A percentile compares a stretch with the other conserved stretches of the same genome.
These are phyloP conservation scores for Andricus quercusramuli DNA, from an alignment of 2,888 invertebrate species.

Conservation along the genomic window DNA sequence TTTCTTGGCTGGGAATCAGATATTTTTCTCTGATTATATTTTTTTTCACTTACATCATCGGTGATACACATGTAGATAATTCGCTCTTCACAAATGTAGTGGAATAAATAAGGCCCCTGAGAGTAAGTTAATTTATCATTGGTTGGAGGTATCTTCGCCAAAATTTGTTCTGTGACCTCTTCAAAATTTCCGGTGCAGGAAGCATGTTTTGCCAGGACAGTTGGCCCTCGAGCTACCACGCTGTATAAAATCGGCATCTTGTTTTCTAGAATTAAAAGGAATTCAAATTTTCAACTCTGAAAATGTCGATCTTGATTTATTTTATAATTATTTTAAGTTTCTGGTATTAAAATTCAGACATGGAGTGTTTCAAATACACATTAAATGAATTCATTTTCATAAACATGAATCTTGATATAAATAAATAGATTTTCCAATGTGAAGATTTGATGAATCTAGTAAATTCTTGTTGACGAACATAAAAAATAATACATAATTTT, in stretches of 20 bases:
- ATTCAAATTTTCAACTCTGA: not conserved
- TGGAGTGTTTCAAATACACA: too few relatives aligned
- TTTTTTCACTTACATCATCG: conserved; percentile 87
- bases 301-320: not conserved
- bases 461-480: too few relatives aligned
- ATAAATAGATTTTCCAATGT: too few relatives aligned
- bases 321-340: too few relatives aligned
- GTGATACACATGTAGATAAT: conserved; percentile 97
- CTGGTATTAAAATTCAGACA: too few relatives aligned
- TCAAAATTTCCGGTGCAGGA: conserved; percentile 96
- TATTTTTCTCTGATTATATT: not conserved
- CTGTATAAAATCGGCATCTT: conserved; percentile 94
- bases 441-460: too few relatives aligned
- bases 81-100: conserved; percentile 92
- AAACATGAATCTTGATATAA: too few relatives aligned
- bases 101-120: conserved; percentile 95
- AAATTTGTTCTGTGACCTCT: conserved; percentile 95
- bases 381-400: too few relatives aligned
- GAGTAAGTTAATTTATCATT: conserved; percentile 96
- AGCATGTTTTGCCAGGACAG: conserved; percentile 94
- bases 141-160: conserved; percentile 92
- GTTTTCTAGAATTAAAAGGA: conserved; percentile 50
- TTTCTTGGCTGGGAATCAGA: not conserved
- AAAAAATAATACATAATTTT: too few relatives aligned
- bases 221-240: conserved; percentile 91